Conservation (phyloP, 2,888 invertebrate genomes). For the Notocelia uddmanniana region DNA sequence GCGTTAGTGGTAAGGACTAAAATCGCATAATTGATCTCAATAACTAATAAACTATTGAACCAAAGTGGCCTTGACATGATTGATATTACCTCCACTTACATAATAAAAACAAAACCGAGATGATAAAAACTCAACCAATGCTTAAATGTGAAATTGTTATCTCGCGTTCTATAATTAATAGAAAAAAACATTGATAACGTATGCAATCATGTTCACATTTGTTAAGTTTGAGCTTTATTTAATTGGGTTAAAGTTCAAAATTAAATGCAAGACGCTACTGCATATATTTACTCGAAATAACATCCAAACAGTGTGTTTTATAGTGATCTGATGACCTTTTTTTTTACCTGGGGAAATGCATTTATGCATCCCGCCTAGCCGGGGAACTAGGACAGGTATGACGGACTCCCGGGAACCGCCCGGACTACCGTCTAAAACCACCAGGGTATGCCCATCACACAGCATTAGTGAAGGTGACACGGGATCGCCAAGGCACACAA, state of each 20-base stretch:
- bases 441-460: too few relatives aligned
- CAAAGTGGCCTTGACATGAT: conserved; percentile 20
- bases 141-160: conserved; percentile 2
- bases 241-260: neutral
- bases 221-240: neutral
- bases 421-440: too few relatives aligned
- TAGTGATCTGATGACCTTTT: too few relatives aligned
- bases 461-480: too few relatives aligned
- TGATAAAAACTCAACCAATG: neutral
- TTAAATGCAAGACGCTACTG: neutral
- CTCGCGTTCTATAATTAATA: neutral
- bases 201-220: neutral
- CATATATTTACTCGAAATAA: neutral
- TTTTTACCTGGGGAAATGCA: too few relatives aligned
- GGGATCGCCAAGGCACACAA: too few relatives aligned
- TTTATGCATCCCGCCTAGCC: too few relatives aligned
- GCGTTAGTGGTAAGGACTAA: neutral
- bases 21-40: neutral
- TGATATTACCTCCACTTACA: conserved; percentile 26
- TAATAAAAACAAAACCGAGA: conserved; percentile 1
- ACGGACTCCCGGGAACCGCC: too few relatives aligned
- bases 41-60: neutral
- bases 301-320: too few relatives aligned
- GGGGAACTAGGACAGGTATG: too few relatives aligned
- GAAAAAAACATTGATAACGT: neutral